These are phyloP conservation scores for Eudemis profundana DNA, from an alignment of 2,888 invertebrate genomes.

Conservation along the genomic window DNA sequence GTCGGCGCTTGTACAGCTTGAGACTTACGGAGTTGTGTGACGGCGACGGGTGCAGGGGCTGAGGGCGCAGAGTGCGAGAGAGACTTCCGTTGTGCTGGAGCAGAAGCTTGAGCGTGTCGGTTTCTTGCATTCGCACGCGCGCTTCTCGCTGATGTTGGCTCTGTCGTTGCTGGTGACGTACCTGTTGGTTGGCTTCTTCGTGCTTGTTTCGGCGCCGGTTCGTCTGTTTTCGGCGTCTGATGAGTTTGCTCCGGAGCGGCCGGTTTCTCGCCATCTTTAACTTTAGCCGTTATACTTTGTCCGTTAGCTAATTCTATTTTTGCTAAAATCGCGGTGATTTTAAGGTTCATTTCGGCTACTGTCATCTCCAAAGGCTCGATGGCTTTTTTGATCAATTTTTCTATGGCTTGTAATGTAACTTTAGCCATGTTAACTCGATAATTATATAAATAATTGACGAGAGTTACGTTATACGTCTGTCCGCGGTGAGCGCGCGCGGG, in stretches of 20 bases:
- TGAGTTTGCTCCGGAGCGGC: neutral
- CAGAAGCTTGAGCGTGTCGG: neutral
- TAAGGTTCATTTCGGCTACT: no score
- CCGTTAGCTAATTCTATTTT: no score
- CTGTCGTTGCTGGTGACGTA: slow-evolving; percentile 11
- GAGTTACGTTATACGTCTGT: no score
- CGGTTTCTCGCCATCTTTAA: neutral
- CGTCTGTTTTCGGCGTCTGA: neutral
- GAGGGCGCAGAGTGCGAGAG: neutral
- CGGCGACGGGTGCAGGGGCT: neutral
- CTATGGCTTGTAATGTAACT: no score
- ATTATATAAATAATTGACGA: no score
- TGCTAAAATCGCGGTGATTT: no score
- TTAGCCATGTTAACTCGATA: no score
- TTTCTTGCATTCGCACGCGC: slow-evolving; percentile 5
- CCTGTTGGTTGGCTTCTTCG: slow-evolving; percentile 6
- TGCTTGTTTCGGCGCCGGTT: slow-evolving; percentile 1
- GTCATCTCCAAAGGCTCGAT: no score
- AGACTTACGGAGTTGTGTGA: neutral
- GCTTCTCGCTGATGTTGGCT: slow-evolving; percentile 6
- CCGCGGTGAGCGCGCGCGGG: no score
- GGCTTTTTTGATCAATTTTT: no score
- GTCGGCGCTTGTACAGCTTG: neutral
- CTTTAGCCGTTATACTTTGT: neutral
- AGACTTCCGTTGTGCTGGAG: neutral